phyloP scores from a whole-genome alignment of 2,888 invertebrate species.

The Hemaris fuciformis region DNA sequence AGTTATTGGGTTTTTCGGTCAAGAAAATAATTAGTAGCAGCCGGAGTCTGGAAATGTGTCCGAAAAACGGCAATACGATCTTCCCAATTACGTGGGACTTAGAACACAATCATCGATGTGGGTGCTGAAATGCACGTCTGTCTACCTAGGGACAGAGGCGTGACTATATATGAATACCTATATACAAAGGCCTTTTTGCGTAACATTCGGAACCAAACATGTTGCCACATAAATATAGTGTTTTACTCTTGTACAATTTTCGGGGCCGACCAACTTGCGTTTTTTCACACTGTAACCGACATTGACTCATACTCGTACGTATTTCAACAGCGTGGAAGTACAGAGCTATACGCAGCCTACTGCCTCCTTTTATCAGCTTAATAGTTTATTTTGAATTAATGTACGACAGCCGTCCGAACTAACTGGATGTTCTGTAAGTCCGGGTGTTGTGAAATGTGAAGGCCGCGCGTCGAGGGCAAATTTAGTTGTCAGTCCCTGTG shows the following conservation, averaged over 20 bases:
- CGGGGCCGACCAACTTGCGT: not conserved
- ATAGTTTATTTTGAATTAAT: conserved; percentile 46
- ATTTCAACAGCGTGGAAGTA: not conserved
- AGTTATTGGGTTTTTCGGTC: too few species aligned
- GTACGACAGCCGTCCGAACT: conserved; percentile 45
- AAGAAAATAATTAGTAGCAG: too few species aligned
- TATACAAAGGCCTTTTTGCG: not conserved
- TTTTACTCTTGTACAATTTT: not conserved
- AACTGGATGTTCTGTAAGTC: conserved; percentile 75
- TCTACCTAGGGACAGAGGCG: too few species aligned
- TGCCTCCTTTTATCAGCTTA: conserved; percentile 32
- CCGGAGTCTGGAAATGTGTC: too few species aligned
- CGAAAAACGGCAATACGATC: too few species aligned
- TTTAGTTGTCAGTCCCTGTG: conserved; percentile 71
- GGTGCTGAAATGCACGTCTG: too few species aligned
- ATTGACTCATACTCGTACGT: conserved; percentile 1
- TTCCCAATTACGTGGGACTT: too few species aligned
- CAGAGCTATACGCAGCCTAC: not conserved
- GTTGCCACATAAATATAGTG: not conserved
- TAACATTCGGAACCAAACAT: not conserved
- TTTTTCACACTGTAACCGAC: not conserved
- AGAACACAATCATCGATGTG: too few species aligned
- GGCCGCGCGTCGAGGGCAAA: conserved; percentile 70
- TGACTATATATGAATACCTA: not conserved
- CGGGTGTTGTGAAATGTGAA: conserved; percentile 80